A percentile compares a stretch with the other conserved stretches of the same genome.
phyloP scores from a whole-genome alignment of 1,140 invertebrate genomes.

The Drosophila pseudoobscura region DNA sequence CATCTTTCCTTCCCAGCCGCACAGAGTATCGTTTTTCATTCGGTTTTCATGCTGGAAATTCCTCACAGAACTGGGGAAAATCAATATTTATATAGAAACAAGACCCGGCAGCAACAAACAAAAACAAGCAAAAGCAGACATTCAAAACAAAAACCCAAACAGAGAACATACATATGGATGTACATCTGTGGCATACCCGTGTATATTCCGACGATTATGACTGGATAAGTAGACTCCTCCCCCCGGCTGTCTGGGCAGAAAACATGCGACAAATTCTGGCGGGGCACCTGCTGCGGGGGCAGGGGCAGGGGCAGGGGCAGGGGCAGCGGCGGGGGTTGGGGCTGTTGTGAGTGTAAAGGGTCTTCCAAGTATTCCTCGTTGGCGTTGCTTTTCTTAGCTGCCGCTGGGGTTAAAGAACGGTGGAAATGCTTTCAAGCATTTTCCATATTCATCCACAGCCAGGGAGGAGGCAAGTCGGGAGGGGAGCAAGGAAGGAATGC shows the following conservation, averaged over 20 bases:
- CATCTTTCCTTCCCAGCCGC: background rate
- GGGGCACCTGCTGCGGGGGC: background rate
- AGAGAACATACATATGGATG: conserved; percentile 18
- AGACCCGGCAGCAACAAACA: conserved; percentile 39
- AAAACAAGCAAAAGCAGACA: conserved; percentile 58
- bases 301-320: background rate
- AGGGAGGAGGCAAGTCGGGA: background rate
- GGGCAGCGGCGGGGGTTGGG: background rate
- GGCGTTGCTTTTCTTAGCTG: conserved; percentile 7
- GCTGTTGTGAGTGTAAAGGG: conserved; percentile 27
- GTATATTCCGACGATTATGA: conserved; percentile 42
- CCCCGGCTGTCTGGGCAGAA: conserved; percentile 17
- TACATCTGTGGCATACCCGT: conserved; percentile 8
- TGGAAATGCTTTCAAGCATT: conserved; percentile 76
- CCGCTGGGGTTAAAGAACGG: conserved; percentile 68
- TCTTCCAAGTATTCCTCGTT: conserved; percentile 46
- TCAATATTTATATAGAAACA: conserved; percentile 74
- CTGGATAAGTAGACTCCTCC: conserved; percentile 26
- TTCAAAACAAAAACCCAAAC: conserved; percentile 54
- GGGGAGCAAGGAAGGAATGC: background rate
- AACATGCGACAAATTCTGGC: conserved; percentile 40
- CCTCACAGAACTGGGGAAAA: conserved; percentile 46
- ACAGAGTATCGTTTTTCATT: conserved; percentile 14
- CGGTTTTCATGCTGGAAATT: conserved; percentile 23
- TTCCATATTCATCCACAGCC: conserved; percentile 55